These are phyloP conservation scores for Coilia nasus DNA, from an alignment of 2,797 vertebrate species.

Conservation along the genomic window DNA sequence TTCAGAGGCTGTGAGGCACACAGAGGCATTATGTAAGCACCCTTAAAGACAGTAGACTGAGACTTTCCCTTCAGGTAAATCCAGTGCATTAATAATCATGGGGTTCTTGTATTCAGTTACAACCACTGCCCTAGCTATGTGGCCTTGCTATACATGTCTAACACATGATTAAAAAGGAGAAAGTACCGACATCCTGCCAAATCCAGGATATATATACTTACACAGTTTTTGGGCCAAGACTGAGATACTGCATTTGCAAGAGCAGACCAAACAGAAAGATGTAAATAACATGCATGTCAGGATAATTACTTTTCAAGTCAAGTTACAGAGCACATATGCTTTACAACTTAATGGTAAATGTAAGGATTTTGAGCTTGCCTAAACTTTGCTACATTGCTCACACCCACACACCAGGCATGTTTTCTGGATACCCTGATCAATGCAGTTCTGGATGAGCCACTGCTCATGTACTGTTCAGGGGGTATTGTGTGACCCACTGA, in stretches of 20 bases:
- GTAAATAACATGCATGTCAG: background rate
- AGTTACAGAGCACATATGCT: too few species aligned
- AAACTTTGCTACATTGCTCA: background rate
- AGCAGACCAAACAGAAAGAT: background rate
- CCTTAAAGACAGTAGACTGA: background rate
- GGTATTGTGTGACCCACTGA: slow-evolving; percentile 37
- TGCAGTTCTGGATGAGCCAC: background rate
- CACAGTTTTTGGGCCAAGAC: background rate
- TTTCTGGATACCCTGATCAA: background rate
- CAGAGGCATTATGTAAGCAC: background rate
- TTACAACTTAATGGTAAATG: background rate
- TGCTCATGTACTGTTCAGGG: slow-evolving; percentile 9
- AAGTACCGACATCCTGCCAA: background rate
- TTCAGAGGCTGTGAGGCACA: background rate
- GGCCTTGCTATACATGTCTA: background rate
- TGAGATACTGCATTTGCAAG: too few species aligned
- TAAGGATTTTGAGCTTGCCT: background rate
- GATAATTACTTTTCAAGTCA: background rate
- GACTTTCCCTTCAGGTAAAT: background rate
- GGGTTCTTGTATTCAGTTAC: background rate
- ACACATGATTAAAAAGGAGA: background rate
- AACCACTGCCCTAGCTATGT: background rate
- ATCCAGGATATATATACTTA: background rate
- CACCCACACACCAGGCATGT: background rate
- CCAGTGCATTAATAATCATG: background rate